Evolutionary conservation across 2,888 invertebrate species (phyloP), one percentile per base, ranked within the genome.

Genomic region (Platycheirus albimanus): DNA sequence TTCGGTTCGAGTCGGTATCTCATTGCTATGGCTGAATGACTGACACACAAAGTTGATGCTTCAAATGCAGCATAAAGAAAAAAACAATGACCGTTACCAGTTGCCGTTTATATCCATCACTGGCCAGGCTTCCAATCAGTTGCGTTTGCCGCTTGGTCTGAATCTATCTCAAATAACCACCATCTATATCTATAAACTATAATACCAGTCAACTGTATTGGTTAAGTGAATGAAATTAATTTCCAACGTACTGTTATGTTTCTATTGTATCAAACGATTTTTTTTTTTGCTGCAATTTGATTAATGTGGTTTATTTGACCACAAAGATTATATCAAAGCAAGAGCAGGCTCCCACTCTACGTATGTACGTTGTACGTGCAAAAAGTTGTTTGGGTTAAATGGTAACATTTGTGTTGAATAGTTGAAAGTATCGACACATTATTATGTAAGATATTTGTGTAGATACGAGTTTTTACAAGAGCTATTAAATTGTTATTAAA

Each of bases 261-360:
- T 17, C 58, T 17, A 70, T 58, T 71, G 71, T 51, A 71, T 51
- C 41, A 30, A 45, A 51, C 49, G 41, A 70, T 61, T 54, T 49
- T 30, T 71, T n/a, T 19, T 11, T 71, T 41, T 61, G 30, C 24
- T 71, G 71, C 61, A 71, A 61, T 71, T 71, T 61, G 71, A 71
- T 51, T 61, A 61, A 51, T 66, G 71, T 61, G 58, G 61, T 51
- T 71, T 61, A 71, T 71, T 61, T 71, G 51, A 51, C 71, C 61
- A 49, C 71, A 71, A 61, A 51, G 49, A 61, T 61, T 61, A 8
- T 19, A 61, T 61, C 24, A 6, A 49, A 33, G 20, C 11, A 36
- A n/a, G 41, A 24, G 7, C 41, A 41, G n/a, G 28, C 58, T 43
- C 28, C 41, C 24, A 30, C 17, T 15, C 24, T 33, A 8, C 1